These are phyloP conservation scores for Eumeta japonica DNA, from an alignment of 1,140 invertebrate species.

Conservation along the genomic window DNA sequence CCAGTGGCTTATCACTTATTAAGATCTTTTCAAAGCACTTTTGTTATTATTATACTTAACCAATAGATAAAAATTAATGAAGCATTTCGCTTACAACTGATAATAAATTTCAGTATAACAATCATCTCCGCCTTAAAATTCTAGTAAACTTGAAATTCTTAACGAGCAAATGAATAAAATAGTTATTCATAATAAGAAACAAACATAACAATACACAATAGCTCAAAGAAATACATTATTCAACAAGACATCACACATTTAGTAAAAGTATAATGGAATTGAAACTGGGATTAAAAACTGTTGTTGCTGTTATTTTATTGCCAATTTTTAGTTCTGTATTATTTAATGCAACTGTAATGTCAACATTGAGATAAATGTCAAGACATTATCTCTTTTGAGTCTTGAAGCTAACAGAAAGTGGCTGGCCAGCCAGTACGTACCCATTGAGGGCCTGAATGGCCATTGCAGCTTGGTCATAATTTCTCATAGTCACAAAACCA, in stretches of 20 bases:
- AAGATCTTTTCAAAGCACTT: constrained; percentile 57
- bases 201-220: constrained; percentile 56
- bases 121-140: constrained; percentile 48
- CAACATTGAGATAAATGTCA: neutral
- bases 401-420: constrained; percentile 98
- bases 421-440: constrained; percentile 92
- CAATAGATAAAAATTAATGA: constrained; percentile 55
- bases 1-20: constrained; percentile 52
- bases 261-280: constrained; percentile 29
- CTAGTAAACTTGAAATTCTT: constrained; percentile 57
- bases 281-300: constrained; percentile 12
- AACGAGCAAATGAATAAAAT: constrained; percentile 58
- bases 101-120: constrained; percentile 49
- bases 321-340: too few species aligned
- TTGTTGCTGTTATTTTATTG: too few species aligned
- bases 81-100: constrained; percentile 50
- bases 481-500: constrained; percentile 99
- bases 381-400: constrained; percentile 74
- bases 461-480: constrained; percentile 96
- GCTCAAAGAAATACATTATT: constrained; percentile 56
- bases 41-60: constrained; percentile 53
- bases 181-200: constrained; percentile 57
- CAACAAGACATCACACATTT: constrained; percentile 43
- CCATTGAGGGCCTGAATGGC: constrained; percentile 98
- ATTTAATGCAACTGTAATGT: neutral